phyloP scores from a whole-genome alignment of 2,797 vertebrate species.

The Uromys caudimaculatus region DNA sequence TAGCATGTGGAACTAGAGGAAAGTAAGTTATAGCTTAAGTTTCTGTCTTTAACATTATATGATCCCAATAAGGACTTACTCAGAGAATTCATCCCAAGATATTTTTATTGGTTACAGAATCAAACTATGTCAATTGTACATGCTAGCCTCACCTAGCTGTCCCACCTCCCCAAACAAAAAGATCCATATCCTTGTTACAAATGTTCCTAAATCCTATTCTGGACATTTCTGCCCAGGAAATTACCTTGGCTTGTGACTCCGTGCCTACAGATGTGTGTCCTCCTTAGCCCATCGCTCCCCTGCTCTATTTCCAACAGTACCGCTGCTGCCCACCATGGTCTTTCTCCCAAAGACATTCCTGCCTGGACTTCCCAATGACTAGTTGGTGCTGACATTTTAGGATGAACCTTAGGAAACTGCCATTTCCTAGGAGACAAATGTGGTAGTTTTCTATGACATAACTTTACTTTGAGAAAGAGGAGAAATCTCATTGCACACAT shows the following conservation, averaged over 20 bases:
- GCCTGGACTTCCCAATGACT: neutral
- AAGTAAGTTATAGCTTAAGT: neutral
- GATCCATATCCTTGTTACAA: neutral
- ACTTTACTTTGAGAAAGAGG: neutral
- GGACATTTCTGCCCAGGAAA: neutral
- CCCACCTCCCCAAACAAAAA: neutral
- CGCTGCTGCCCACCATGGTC: neutral
- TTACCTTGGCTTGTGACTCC: neutral
- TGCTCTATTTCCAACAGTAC: neutral
- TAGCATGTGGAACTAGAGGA: neutral
- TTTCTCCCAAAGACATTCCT: constrained; percentile 16
- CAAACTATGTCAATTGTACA: neutral
- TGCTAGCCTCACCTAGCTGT: neutral
- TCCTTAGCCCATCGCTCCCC: neutral
- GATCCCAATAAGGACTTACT: neutral
- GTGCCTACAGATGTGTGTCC: neutral
- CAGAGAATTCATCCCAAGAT: neutral
- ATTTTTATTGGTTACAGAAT: neutral
- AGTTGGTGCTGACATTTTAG: neutral
- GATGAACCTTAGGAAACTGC: neutral
- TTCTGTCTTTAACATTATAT: constrained; percentile 21
- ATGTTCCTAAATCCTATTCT: neutral
- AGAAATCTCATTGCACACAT: neutral
- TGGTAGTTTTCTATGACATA: neutral
- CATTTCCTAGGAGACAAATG: neutral